A percentile compares a stretch with the other conserved stretches of the same genome.
These are phyloP conservation scores for Abscondita cerata DNA, from an alignment of 2,888 invertebrate species.

Conservation along the genomic window DNA sequence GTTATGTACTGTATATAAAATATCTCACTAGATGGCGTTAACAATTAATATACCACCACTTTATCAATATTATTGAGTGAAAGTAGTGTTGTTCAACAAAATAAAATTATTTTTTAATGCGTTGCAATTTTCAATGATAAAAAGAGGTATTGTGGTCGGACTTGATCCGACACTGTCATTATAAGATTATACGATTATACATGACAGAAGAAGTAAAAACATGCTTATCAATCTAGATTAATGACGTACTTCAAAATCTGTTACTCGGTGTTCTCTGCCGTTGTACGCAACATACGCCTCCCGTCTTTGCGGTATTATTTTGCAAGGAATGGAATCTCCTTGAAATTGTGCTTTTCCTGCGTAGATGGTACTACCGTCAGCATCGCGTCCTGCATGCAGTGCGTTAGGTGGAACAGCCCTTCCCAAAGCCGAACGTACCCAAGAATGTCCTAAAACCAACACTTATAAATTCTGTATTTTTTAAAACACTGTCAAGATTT, in stretches of 20 bases:
- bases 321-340: conserved; percentile 37
- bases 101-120: no score
- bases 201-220: no score
- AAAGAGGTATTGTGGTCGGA: no score
- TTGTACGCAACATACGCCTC: conserved; percentile 33
- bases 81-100: no score
- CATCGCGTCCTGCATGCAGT: conserved; percentile 30
- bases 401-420: conserved; percentile 24
- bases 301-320: conserved; percentile 35
- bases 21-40: no score
- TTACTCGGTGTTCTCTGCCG: conserved; percentile 29
- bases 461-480: neutral
- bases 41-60: no score
- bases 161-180: no score
- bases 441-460: conserved; percentile 25
- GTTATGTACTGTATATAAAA: no score
- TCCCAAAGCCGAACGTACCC: conserved; percentile 11
- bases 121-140: no score
- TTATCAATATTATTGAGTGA: no score
- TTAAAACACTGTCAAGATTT: no score
- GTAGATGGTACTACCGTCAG: conserved; percentile 35
- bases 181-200: no score
- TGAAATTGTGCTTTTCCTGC: conserved; percentile 33
- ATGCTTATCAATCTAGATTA: neutral
- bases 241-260: conserved; percentile 29